A percentile compares a stretch with the other conserved stretches of the same genome.
Evolutionary conservation across 1,140 invertebrate genomes (phyloP).

Genomic region (Leguminivora glycinivorella): DNA sequence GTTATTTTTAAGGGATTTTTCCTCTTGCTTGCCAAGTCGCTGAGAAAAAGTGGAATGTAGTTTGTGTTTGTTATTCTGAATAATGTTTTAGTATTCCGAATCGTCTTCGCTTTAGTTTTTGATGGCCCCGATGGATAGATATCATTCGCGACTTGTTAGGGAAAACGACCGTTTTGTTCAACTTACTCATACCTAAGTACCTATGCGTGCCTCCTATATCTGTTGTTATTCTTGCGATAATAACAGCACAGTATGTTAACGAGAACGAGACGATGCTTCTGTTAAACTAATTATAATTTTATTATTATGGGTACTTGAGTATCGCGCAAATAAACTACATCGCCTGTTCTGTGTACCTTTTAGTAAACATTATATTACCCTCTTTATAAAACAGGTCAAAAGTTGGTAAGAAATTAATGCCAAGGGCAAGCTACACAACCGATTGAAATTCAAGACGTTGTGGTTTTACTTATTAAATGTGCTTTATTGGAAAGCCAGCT

Average conservation of each 20-base stretch:
- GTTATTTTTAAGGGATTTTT: constrained; percentile 23
- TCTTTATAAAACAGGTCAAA: constrained; percentile 6
- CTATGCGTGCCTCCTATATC: constrained; percentile 6
- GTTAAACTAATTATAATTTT: constrained; percentile 15
- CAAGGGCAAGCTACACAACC: background rate
- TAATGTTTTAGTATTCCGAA: constrained; percentile 26
- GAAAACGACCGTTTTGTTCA: constrained; percentile 1
- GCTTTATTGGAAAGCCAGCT: too few species aligned
- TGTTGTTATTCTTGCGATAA: constrained; percentile 2
- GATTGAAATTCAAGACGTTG: background rate
- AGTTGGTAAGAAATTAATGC: constrained; percentile 7
- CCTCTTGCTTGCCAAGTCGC: constrained; percentile 18
- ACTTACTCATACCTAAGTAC: background rate
- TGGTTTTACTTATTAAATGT: background rate
- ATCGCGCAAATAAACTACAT: background rate
- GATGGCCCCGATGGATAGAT: background rate
- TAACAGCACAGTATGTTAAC: constrained; percentile 1
- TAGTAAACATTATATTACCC: constrained; percentile 3
- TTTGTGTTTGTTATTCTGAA: constrained; percentile 20
- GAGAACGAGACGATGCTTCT: constrained; percentile 12
- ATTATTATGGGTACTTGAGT: background rate
- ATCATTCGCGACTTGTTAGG: background rate
- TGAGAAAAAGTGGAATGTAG: constrained; percentile 7
- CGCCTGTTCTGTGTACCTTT: background rate
- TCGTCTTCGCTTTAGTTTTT: background rate